A percentile compares a stretch with the other conserved stretches of the same genome.
Evolutionary conservation across 2,113 vertebrate species (phyloP).

Genomic region (Sialia sialis): DNA sequence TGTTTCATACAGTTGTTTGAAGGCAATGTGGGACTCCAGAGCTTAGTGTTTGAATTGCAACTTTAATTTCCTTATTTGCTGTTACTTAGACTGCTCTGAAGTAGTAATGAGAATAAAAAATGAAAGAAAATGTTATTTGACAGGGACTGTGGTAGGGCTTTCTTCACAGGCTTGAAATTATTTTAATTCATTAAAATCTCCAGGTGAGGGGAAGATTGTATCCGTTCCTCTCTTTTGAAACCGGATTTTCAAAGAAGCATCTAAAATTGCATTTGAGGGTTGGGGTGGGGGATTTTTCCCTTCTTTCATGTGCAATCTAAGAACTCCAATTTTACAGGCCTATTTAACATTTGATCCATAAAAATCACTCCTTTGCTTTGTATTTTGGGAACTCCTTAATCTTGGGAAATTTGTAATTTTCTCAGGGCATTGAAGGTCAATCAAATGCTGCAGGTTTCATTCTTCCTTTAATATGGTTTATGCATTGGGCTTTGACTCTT

Average conservation of each 20-base stretch:
- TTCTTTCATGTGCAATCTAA: background rate
- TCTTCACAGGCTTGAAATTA: background rate
- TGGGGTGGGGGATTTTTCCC: background rate
- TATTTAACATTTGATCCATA: background rate
- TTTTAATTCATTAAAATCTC: background rate
- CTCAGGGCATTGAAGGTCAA: background rate
- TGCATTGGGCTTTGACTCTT: background rate
- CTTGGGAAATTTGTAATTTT: background rate
- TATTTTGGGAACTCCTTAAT: background rate
- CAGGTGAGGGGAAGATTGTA: background rate
- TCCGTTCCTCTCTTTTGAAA: background rate
- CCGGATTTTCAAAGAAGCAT: background rate
- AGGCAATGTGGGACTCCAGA: background rate
- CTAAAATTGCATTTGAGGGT: background rate
- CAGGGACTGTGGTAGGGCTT: background rate
- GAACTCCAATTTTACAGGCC: background rate
- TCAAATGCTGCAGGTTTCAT: background rate
- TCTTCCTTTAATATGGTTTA: background rate
- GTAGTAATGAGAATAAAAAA: background rate
- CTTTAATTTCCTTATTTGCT: background rate
- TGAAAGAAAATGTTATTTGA: background rate
- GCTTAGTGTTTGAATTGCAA: background rate
- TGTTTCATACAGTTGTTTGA: background rate
- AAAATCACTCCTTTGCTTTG: background rate
- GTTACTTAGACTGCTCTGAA: background rate